Conservation (phyloP, 2,113 vertebrate species). For the Scopus umbretta region DNA sequence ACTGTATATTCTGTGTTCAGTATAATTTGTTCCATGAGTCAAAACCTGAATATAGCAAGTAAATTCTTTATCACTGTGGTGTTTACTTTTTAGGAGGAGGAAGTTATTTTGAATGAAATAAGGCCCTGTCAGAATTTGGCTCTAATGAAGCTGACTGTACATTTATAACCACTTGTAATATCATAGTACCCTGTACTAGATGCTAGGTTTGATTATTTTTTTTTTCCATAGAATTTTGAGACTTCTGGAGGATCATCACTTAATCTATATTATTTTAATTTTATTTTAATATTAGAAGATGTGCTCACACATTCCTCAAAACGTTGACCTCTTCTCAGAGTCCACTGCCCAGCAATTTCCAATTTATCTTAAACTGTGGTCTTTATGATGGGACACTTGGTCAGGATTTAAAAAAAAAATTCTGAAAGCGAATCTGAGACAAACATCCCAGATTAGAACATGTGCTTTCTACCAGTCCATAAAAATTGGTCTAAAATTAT, state of each 20-base stretch:
- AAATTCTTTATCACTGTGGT: background rate
- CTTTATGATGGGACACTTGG: background rate
- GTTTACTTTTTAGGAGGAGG: background rate
- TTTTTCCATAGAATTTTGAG: background rate
- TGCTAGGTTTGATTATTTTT: background rate
- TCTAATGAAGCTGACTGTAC: background rate
- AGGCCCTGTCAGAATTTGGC: background rate
- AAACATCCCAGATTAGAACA: background rate
- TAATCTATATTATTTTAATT: background rate
- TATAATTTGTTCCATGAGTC: background rate
- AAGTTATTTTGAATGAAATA: background rate
- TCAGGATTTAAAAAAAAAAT: background rate
- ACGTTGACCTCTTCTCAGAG: background rate
- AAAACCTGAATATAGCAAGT: background rate
- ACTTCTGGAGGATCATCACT: background rate
- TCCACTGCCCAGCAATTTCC: background rate
- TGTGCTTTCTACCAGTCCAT: background rate
- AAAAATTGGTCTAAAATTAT: slow-evolving; percentile 28
- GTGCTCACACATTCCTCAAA: background rate
- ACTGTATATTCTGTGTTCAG: background rate
- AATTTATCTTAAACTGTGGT: background rate
- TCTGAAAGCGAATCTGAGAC: background rate
- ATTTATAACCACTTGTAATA: background rate
- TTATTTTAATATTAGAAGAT: background rate
- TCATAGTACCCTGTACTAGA: background rate